Evolutionary conservation across 2,888 invertebrate species (phyloP).

Genomic region (Athalia rosae): DNA sequence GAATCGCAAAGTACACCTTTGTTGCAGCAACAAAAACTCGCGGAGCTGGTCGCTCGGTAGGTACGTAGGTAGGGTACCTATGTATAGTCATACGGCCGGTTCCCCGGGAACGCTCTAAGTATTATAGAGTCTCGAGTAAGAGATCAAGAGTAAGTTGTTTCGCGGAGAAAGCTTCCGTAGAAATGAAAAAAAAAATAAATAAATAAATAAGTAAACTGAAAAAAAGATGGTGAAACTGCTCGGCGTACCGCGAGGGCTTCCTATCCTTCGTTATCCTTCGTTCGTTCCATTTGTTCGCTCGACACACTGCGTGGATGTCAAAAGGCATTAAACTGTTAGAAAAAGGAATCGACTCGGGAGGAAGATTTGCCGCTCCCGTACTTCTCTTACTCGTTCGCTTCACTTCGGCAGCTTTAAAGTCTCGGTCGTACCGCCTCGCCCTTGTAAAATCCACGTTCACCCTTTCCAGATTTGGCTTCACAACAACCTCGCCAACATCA

Average conservation of each 20-base stretch:
- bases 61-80: no score
- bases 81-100: background rate
- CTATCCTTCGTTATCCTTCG: background rate
- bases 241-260: constrained; percentile 6
- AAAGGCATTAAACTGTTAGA: constrained; percentile 31
- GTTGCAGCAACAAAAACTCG: no score
- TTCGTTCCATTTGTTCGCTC: background rate
- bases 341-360: background rate
- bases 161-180: constrained; percentile 18
- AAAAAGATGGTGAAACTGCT: no score
- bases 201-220: no score
- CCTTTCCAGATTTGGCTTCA: background rate
- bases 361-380: constrained; percentile 15
- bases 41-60: no score
- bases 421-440: background rate
- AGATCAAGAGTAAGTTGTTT: constrained; percentile 30
- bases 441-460: background rate
- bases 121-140: constrained; percentile 35
- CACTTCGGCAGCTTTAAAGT: background rate
- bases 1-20: no score
- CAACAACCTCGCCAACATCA: background rate
- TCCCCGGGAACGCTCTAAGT: background rate
- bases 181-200: constrained; percentile 25
- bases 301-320: constrained; percentile 24
- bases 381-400: background rate